Conservation (phyloP, 2,797 vertebrate genomes). For the Pangasius mekongensis region DNA sequence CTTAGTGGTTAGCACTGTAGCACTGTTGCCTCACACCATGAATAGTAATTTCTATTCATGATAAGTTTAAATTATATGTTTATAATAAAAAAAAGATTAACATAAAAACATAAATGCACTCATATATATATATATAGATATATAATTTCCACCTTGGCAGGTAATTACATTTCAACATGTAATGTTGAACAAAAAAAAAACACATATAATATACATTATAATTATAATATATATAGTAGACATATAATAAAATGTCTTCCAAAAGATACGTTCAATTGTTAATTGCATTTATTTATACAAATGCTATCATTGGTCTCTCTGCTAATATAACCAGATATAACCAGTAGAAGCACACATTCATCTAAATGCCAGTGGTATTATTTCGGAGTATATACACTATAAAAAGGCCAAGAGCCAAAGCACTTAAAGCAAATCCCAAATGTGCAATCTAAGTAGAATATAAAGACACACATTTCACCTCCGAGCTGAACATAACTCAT, state of each 20-base stretch:
- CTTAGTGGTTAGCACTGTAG: too few relatives aligned
- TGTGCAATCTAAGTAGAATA: neutral
- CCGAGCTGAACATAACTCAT: neutral
- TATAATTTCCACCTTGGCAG: neutral
- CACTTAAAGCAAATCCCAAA: neutral
- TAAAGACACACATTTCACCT: neutral
- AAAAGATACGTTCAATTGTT: too few relatives aligned
- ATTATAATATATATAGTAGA: too few relatives aligned
- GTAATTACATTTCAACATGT: neutral
- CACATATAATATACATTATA: too few relatives aligned
- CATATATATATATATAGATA: too few relatives aligned
- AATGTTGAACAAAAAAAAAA: too few relatives aligned
- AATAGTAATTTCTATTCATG: neutral
- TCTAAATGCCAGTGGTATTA: neutral
- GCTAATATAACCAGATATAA: neutral
- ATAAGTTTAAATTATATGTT: neutral
- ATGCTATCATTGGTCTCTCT: neutral
- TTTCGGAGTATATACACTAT: neutral
- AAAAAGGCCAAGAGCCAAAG: conserved; percentile 4
- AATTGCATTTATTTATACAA: neutral
- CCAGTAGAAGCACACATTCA: neutral
- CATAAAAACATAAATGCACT: neutral
- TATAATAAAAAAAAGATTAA: neutral
- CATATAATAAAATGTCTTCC: too few relatives aligned
- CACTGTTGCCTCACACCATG: too few relatives aligned